Evolutionary conservation across 37 sponge, comb jelly and placozoan genomes (phyloP), one percentile per base, ranked within the genome.

Genomic region (Geodia barretti): DNA sequence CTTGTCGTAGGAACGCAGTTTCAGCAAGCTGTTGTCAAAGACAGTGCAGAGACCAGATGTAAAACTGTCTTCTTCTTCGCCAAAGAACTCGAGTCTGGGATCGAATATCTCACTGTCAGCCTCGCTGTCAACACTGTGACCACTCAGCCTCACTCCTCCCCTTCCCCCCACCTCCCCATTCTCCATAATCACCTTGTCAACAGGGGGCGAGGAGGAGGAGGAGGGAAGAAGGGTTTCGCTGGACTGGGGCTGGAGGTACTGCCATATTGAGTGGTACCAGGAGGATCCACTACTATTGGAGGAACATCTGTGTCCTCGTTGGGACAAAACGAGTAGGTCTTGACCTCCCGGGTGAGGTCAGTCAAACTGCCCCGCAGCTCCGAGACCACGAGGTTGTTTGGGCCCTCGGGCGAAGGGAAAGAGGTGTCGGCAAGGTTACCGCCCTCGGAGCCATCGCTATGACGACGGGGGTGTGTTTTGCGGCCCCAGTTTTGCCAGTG

Each of bases 401-500:
- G 1, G 62, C 14, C 4, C 0, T 37, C 23, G 68, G 41, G 47
- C n/a, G n/a, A n/a, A 58, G 60, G 28, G 59, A 33, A 28, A 2
- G 43, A 7, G 38, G 68, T 69, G 1, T 36, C 61, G 70, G 62
- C 65, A 5, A 64, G n/a, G 62, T 29, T 60, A 3, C 34, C 9
- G 24, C 26, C 58, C 42, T 77, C 33, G 4, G 34, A 68, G 68
- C 9, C 14, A 28, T 33, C 34, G 68, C 31, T 68, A 68, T 41
- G 31, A 11, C 5, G 26, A 11, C 30, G 31, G 60, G 33, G 30
- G 2, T 35, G 33, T 0, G 73, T 54, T 11, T 72, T 54, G 3
- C 80, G 66, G 3, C 74, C 79, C 95, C 95, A 94, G 30, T 79
- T 81, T 29, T 84, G 68, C 32, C 75, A 64, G 5, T 59, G 82